A percentile compares a stretch with the other conserved stretches of the same genome.
phyloP scores from a whole-genome alignment of 2,888 invertebrate species.

The Euplexia lucipara region DNA sequence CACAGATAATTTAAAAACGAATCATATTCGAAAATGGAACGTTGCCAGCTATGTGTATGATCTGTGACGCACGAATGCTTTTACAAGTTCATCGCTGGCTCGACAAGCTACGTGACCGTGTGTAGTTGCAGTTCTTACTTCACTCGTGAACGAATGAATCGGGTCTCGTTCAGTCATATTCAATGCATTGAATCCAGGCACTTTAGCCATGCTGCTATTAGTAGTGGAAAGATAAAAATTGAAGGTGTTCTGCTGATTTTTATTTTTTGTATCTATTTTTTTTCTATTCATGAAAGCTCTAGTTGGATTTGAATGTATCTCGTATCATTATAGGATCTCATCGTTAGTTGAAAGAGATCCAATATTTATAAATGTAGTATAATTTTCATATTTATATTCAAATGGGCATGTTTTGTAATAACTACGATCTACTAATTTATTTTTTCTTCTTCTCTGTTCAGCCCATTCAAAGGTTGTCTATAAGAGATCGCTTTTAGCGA shows the following conservation, averaged over 20 bases:
- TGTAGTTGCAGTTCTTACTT: conserved; percentile 63
- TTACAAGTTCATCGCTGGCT: conserved; percentile 68
- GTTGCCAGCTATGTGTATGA: conserved; percentile 66
- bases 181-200: conserved; percentile 64
- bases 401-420: too few species aligned
- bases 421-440: too few species aligned
- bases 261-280: conserved; percentile 22
- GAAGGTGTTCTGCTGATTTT: conserved; percentile 26
- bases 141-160: conserved; percentile 55
- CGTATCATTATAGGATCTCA: not conserved
- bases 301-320: not conserved
- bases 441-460: too few species aligned
- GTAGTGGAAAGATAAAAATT: conserved; percentile 49
- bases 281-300: conserved; percentile 6
- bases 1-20: conserved; percentile 65
- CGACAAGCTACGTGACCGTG: conserved; percentile 72
- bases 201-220: conserved; percentile 52
- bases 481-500: too few species aligned
- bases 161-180: conserved; percentile 63
- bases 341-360: not conserved
- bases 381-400: too few species aligned
- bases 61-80: conserved; percentile 74
- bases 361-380: too few species aligned
- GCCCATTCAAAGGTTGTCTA: too few species aligned
- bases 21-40: conserved; percentile 67